Base-by-base conservation (phyloP, 2,888 invertebrate genomes). In the Drosophila fungiperda region DNA sequence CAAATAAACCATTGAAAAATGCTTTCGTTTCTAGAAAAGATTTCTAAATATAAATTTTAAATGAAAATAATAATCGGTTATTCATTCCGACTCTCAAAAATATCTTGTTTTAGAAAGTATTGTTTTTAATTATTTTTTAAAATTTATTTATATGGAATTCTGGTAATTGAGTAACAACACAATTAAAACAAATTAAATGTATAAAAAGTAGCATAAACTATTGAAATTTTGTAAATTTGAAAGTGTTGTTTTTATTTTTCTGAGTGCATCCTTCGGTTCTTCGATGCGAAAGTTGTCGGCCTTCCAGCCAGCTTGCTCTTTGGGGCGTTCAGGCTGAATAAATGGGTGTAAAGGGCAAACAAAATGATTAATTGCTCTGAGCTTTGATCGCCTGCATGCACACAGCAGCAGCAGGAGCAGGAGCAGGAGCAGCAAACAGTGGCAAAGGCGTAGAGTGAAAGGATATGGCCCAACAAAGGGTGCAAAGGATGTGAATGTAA, bases 321-420 rank as follows among this genome's bases (percentile, higher is more conserved):
- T 90, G 87, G 85, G 90, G 90, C 87, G 85, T 90, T 90, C 85
- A 89, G 85, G 87, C 84, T 87, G 91, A 84, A 84, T 91, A 86
- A 91, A 91, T 90, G 87, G 90, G 92, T 90, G 91, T 90, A 91
- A 92, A 92, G 89, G 89, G 93, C 92, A 91, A 91, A 91, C 91
- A 92, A 92, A 93, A 93, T 93, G 93, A 93, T 93, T 93, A 93
- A 93, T 93, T 93, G 92, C 91, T 87, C 80, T 92, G 92, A 93
- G 92, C 92, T 92, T 92, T 93, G 92, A 92, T 92, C 91, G 91
- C 88, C 90, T 90, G 87, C 87, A 83, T 82, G 85, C 62, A 72
- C 75, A 80, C 70, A 84, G 64, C 65, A 74, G 62, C 73, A 87
- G 55, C 70, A 74, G 23, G n/a, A 73, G 63, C 64, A 72, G 63